These are phyloP conservation scores for Notarius quadriscutis DNA, from an alignment of 2,113 vertebrate species.

Conservation along the genomic window DNA sequence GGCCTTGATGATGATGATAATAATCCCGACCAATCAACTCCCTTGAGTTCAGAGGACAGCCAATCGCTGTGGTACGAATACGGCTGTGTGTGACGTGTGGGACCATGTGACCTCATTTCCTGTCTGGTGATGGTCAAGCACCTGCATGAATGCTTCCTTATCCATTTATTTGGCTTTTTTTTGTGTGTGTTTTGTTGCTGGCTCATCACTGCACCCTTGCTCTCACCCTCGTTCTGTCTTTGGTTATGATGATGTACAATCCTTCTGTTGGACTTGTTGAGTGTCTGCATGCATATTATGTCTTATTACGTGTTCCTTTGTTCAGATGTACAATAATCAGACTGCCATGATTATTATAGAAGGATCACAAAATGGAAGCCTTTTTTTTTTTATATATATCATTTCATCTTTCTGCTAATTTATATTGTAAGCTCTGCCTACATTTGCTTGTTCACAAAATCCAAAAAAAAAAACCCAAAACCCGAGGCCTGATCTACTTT, in stretches of 20 bases:
- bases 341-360: constrained; percentile 32
- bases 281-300: constrained; percentile 47
- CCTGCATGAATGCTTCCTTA: constrained; percentile 48
- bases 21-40: constrained; percentile 64
- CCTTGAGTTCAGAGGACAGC: constrained; percentile 84
- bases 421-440: constrained; percentile 28
- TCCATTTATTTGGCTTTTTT: constrained; percentile 3
- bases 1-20: constrained; percentile 39
- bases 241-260: constrained; percentile 41
- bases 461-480: background rate
- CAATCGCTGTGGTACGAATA: constrained; percentile 97
- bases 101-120: constrained; percentile 34
- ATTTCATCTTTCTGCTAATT: constrained; percentile 33
- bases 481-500: constrained; percentile 35
- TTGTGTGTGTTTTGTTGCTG: constrained; percentile 18
- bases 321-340: constrained; percentile 30
- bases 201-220: background rate
- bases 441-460: constrained; percentile 32
- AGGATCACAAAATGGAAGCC: constrained; percentile 25
- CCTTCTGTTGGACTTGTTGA: constrained; percentile 53
- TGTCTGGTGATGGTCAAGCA: constrained; percentile 20
- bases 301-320: constrained; percentile 14
- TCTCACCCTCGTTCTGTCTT: background rate
- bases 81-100: constrained; percentile 84
- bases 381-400: constrained; percentile 24